Evolutionary conservation across 2,888 invertebrate genomes (phyloP).

Genomic region (Nemurella pictetii): DNA sequence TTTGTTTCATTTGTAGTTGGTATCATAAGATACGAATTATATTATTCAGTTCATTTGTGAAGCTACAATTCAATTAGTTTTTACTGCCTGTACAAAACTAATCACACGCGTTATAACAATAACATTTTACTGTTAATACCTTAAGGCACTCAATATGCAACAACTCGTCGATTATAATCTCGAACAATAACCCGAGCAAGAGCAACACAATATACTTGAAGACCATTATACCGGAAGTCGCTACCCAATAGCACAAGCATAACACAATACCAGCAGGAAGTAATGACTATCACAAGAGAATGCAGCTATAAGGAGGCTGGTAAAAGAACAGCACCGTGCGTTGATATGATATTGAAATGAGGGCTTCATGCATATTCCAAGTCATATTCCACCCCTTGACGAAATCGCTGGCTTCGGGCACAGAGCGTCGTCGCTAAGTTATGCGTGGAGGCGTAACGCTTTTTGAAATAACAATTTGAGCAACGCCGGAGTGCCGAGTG

Average conservation of each 20-base stretch:
- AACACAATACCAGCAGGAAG: too few species aligned
- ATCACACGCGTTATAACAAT: too few species aligned
- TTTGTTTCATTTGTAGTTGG: too few species aligned
- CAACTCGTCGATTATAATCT: too few species aligned
- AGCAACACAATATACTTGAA: background rate
- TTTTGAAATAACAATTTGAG: background rate
- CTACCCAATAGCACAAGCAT: background rate
- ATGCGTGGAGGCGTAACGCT: background rate
- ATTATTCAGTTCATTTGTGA: too few species aligned
- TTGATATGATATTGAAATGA: background rate
- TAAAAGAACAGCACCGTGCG: background rate
- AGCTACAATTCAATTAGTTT: too few species aligned
- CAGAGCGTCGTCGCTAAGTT: background rate
- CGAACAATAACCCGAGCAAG: too few species aligned
- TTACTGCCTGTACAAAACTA: too few species aligned
- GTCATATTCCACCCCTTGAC: background rate
- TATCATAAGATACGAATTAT: too few species aligned
- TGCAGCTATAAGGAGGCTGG: background rate
- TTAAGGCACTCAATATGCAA: too few species aligned
- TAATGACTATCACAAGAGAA: background rate
- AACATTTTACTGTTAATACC: too few species aligned
- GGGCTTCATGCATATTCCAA: background rate
- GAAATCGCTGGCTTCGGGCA: background rate
- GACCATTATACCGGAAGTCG: background rate
- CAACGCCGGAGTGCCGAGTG: background rate